Percentiles rank a stretch among this genome's conserved stretches.
These are phyloP conservation scores for Herpailurus yagouaroundi DNA, from an alignment of 2,113 vertebrate species.

Conservation along the genomic window DNA sequence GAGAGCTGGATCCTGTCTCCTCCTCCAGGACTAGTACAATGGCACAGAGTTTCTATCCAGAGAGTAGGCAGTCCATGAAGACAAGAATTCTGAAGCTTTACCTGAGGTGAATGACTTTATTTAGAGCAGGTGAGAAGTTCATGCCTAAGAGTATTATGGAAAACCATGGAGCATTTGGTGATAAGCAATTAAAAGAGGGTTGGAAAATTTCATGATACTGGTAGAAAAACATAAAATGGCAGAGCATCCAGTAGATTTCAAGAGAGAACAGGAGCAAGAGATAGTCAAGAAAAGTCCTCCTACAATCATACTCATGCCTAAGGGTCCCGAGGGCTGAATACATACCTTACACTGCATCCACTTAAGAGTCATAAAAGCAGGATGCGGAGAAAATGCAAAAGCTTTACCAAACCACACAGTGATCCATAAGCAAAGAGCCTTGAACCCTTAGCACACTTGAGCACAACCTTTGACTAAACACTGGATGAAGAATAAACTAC, in stretches of 20 bases:
- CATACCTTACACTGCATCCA: not conserved
- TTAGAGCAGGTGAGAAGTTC: not conserved
- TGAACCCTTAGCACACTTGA: not conserved
- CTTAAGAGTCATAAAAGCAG: not conserved
- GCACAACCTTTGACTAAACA: not conserved
- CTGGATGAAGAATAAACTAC: not conserved
- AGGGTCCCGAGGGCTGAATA: not conserved
- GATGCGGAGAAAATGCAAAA: not conserved
- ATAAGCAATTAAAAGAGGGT: not conserved
- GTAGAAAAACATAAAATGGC: not conserved
- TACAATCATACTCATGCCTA: not conserved
- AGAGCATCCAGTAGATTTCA: not conserved
- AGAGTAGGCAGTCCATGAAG: not conserved
- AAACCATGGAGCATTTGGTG: not conserved
- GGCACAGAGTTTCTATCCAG: not conserved
- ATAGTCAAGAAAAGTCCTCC: not conserved
- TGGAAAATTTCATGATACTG: not conserved
- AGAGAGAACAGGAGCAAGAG: not conserved
- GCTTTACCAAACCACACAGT: not conserved
- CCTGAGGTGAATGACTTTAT: not conserved
- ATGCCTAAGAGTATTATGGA: not conserved
- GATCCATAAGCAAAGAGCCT: not conserved
- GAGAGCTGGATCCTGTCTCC: too few species aligned
- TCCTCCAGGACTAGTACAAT: not conserved
- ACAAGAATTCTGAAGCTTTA: not conserved